These are phyloP conservation scores for Zaprionus ornatus DNA, from an alignment of 1,140 invertebrate genomes.

Conservation along the genomic window DNA sequence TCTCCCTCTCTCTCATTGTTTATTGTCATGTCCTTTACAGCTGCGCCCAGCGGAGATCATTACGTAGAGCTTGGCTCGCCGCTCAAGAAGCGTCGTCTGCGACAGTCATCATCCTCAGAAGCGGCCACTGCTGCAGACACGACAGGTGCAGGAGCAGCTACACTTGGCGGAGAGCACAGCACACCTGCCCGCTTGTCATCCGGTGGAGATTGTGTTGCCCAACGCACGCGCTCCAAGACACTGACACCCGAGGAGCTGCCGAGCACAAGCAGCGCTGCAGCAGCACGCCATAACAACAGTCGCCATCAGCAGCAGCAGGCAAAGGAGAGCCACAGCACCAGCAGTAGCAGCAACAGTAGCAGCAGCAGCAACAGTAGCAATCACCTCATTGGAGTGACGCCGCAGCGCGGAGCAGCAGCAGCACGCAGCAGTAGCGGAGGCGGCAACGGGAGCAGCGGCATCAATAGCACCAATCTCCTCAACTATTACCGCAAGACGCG, in stretches of 20 bases:
- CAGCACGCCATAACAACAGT: slow-evolving; percentile 33
- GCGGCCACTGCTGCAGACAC: background rate
- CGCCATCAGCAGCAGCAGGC: slow-evolving; percentile 29
- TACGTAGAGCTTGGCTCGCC: slow-evolving; percentile 63
- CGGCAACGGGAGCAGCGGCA: background rate
- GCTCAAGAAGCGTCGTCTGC: slow-evolving; percentile 73
- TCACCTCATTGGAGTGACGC: slow-evolving; percentile 39
- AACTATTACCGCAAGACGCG: slow-evolving; percentile 83
- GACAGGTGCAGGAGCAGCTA: background rate
- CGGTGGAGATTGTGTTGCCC: slow-evolving; percentile 75
- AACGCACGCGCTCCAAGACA: slow-evolving; percentile 82
- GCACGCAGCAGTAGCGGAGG: slow-evolving; percentile 33
- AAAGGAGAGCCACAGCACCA: slow-evolving; percentile 23
- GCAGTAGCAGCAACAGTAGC: slow-evolving; percentile 19
- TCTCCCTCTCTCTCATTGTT: background rate
- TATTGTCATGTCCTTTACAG: slow-evolving; percentile 66
- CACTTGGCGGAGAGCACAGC: background rate
- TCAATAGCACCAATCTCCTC: slow-evolving; percentile 64
- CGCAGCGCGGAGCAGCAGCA: slow-evolving; percentile 48
- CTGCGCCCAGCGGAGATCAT: slow-evolving; percentile 65
- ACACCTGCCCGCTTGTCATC: slow-evolving; percentile 34
- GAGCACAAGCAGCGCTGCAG: slow-evolving; percentile 61
- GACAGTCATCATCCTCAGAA: slow-evolving; percentile 25
- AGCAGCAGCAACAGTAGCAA: slow-evolving; percentile 29
- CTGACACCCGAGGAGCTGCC: slow-evolving; percentile 70